phyloP scores from a whole-genome alignment of 2,113 vertebrate species.

The Zonotrichia leucophrys region DNA sequence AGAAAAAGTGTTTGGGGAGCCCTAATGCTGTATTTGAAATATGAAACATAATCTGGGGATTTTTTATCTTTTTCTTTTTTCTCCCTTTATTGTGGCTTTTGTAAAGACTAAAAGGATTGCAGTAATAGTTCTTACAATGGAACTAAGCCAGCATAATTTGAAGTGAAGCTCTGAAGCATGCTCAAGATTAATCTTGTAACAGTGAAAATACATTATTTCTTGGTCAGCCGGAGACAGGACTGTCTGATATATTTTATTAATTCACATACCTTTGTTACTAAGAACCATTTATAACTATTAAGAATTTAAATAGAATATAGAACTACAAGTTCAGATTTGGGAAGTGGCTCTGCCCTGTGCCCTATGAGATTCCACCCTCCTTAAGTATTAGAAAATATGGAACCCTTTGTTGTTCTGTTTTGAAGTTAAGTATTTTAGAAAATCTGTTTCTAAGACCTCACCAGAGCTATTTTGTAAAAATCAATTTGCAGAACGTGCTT shows the following conservation, averaged over 20 bases:
- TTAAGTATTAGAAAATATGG: not conserved
- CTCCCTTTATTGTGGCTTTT: not conserved
- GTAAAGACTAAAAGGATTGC: not conserved
- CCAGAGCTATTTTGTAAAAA: not conserved
- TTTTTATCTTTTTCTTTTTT: not conserved
- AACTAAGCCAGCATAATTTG: not conserved
- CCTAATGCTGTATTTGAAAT: not conserved
- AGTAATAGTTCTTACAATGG: not conserved
- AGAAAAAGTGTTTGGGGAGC: not conserved
- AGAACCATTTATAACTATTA: not conserved
- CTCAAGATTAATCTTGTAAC: not conserved
- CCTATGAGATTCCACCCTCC: not conserved
- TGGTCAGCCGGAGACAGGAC: not conserved
- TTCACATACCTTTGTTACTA: not conserved
- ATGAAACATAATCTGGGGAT: not conserved
- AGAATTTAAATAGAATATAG: not conserved
- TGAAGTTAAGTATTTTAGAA: not conserved
- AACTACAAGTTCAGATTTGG: not conserved
- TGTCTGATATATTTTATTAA: slow-evolving; percentile 7
- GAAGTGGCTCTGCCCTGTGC: not conserved
- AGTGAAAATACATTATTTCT: not conserved
- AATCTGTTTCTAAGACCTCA: not conserved
- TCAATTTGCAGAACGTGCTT: not conserved
- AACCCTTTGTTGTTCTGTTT: not conserved
- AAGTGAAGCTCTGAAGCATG: not conserved